Percentiles rank a stretch among this genome's conserved stretches.
These are phyloP conservation scores for Etia nguti DNA, from an alignment of 2,113 vertebrate species.

Conservation along the genomic window DNA sequence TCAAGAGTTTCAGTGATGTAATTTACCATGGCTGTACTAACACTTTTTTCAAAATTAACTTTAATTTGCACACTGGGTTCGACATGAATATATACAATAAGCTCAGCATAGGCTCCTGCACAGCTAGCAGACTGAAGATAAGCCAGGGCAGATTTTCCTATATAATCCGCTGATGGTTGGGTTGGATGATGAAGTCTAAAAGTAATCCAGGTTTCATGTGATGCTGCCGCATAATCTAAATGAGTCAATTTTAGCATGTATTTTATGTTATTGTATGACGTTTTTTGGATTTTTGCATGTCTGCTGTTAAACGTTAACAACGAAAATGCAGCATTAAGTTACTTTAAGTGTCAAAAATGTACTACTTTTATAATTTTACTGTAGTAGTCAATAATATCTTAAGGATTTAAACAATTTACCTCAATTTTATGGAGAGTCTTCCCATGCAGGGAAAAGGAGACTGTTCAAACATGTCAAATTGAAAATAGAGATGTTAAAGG, in stretches of 20 bases:
- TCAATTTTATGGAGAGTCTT: neutral
- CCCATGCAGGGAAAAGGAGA: neutral
- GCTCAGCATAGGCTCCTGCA: neutral
- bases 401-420: neutral
- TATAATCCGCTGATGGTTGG: neutral
- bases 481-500: neutral
- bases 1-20: neutral
- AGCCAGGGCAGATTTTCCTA: neutral
- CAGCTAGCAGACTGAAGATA: neutral
- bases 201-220: neutral
- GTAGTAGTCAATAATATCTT: neutral
- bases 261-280: neutral
- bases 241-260: neutral
- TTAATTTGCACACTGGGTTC: neutral
- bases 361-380: neutral
- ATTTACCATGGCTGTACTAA: neutral
- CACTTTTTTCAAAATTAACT: neutral
- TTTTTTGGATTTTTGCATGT: neutral
- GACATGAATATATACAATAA: neutral
- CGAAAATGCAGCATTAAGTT: neutral
- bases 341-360: neutral
- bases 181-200: neutral
- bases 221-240: neutral
- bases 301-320: neutral
- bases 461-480: neutral